Base-by-base conservation (phyloP, 2,888 invertebrate genomes). In the Glaucopsyche alexis region DNA sequence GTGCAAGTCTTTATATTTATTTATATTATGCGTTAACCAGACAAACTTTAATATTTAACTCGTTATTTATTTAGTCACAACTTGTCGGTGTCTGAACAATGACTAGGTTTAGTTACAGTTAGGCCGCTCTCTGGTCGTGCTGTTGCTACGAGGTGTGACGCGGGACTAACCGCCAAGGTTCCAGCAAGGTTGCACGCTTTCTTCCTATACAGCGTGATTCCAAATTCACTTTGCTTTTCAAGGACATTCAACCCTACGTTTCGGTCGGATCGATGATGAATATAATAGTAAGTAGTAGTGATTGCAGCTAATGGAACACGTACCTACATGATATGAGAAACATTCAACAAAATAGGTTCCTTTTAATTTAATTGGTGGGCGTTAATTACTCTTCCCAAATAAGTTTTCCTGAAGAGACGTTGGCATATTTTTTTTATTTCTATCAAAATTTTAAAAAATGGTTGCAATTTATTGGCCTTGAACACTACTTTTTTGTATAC, bases 151-250 rank as follows among this genome's bases (percentile, higher is more conserved):
- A 75, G 71, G 81, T 75, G 77, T 78, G 79, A 75, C 86, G 84
- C 86, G 86, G 82, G 79, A 85, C 85, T 85, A 81, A 80, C 69
- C 50, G 71, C 77, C 80, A 80, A 79, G 81, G 80, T 76, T 80
- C 75, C 74, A 74, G 78, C 79, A 80, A 76, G 79, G 80, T 81
- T 80, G 82, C 82, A 81, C 82, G 78, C 74, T 82, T 85, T 84
- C 82, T 76, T 74, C 38, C 74, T 80, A 80, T 80, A 86, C 81
- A 82, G 81, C 80, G 45, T 79, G 79, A 11, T 81, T 16, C 49
- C 13, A 49, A 49, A 72, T 60, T 49, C 64, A 50, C 40, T 13
- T 38, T n/a, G 16, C 13, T 45, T 45, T 55, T 9, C 50, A 72
- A 74, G n/a, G 45, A 16, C 71, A 19, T 38, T 16, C 29, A 69